Percentiles rank a stretch among this genome's conserved stretches.
phyloP scores from a whole-genome alignment of 2,888 invertebrate species.

The Phymatocera aterrima region DNA sequence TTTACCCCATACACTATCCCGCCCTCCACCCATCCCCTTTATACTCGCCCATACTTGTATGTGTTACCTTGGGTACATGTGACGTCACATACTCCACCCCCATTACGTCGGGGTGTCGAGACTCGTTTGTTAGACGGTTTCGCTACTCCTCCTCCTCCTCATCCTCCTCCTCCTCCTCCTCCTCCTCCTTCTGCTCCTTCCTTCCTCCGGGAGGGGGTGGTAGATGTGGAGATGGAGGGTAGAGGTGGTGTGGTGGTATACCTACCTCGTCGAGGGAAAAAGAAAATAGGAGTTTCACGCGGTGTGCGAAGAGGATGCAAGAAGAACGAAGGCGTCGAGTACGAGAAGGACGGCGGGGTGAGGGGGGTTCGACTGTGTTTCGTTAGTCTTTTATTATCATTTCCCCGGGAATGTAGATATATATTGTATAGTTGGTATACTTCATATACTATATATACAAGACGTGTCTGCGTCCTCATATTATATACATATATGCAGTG shows the following conservation, averaged over 20 bases:
- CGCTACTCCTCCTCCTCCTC: background rate
- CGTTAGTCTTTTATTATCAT: constrained; percentile 64
- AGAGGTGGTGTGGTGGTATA: background rate
- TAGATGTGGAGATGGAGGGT: background rate
- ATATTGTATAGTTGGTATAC: too few relatives aligned
- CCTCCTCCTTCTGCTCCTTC: background rate
- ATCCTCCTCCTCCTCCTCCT: background rate
- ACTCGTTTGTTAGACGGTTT: constrained; percentile 69
- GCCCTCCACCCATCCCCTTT: too few relatives aligned
- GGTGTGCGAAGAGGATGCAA: background rate
- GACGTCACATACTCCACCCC: constrained; percentile 67
- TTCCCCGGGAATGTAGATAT: constrained; percentile 54
- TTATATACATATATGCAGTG: too few relatives aligned
- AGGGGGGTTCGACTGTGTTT: constrained; percentile 60
- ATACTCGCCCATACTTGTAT: too few relatives aligned
- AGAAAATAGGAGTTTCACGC: background rate
- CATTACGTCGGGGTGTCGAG: constrained; percentile 68
- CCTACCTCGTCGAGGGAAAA: background rate
- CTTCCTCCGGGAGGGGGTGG: too few relatives aligned
- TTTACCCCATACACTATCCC: too few relatives aligned
- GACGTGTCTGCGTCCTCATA: too few relatives aligned
- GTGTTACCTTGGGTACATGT: constrained; percentile 54
- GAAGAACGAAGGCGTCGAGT: background rate
- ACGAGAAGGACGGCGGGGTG: constrained; percentile 45
- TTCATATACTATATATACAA: background rate